A percentile compares a stretch with the other conserved stretches of the same genome.
Evolutionary conservation across 2,113 vertebrate species (phyloP).

Genomic region (Notarius quadriscutis): DNA sequence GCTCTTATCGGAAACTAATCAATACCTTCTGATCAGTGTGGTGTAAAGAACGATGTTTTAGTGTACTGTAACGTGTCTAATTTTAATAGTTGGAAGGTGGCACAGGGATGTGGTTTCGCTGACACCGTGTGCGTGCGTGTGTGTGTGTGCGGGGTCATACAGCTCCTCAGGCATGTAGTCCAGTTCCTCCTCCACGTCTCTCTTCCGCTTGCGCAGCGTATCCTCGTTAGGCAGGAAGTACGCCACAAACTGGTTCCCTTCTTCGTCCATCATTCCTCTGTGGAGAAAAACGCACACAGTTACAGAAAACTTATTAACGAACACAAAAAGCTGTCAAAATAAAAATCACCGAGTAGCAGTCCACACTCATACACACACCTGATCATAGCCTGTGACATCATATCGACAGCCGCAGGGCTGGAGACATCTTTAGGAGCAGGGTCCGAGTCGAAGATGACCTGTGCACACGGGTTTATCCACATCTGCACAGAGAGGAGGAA

Average conservation of each 20-base stretch:
- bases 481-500: conserved; percentile 70
- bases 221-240: conserved; percentile 92
- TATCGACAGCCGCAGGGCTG: conserved; percentile 79
- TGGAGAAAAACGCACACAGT: neutral
- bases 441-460: conserved; percentile 94
- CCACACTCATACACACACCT: conserved; percentile 67
- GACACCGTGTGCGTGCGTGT: neutral
- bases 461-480: conserved; percentile 96
- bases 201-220: conserved; percentile 88
- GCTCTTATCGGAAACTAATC: neutral
- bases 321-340: neutral
- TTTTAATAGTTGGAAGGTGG: neutral
- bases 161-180: conserved; percentile 89
- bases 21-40: neutral
- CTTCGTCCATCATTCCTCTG: conserved; percentile 98
- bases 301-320: neutral
- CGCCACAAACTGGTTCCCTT: conserved; percentile 95
- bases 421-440: conserved; percentile 89
- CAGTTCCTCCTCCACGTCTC: conserved; percentile 86
- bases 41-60: neutral
- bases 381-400: conserved; percentile 98
- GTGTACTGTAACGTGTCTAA: neutral
- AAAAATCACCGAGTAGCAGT: neutral
- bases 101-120: neutral
- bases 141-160: conserved; percentile 64